Evolutionary conservation across 2,797 vertebrate genomes (phyloP).

Genomic region (Diplodus puntazzo): DNA sequence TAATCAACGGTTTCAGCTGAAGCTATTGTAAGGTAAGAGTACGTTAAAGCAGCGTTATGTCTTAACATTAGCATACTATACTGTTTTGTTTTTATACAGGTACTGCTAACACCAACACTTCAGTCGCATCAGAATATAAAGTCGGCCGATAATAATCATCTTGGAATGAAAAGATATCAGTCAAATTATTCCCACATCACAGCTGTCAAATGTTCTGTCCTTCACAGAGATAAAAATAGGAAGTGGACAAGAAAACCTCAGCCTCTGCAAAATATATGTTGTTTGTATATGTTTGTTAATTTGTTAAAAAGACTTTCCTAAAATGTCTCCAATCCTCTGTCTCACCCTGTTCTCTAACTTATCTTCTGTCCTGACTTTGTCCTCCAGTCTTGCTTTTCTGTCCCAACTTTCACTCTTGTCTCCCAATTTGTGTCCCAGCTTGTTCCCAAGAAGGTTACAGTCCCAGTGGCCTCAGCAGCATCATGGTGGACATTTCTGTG

Average conservation of each 20-base stretch:
- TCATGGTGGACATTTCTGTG: slow-evolving; percentile 71
- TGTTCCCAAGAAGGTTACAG: background rate
- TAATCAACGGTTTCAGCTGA: background rate
- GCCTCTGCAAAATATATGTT: background rate
- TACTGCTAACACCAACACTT: background rate
- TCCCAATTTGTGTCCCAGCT: background rate
- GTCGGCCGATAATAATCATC: no score
- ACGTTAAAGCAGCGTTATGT: background rate
- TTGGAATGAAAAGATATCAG: rapidly evolving
- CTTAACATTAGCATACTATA: background rate
- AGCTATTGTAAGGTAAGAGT: slow-evolving; percentile 23
- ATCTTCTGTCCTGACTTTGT: background rate
- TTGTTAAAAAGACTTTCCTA: background rate
- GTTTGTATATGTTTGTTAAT: no score
- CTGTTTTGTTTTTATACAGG: background rate
- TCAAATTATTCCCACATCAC: background rate
- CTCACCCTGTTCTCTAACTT: background rate
- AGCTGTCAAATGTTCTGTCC: background rate
- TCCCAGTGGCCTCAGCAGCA: slow-evolving; percentile 5
- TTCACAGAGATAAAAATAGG: no score
- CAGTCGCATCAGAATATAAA: background rate
- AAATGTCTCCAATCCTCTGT: background rate
- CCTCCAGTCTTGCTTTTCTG: background rate
- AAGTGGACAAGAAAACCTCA: background rate
- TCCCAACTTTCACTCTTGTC: background rate